phyloP scores from a whole-genome alignment of 2,113 vertebrate genomes.

The Aegotheles bennettii region DNA sequence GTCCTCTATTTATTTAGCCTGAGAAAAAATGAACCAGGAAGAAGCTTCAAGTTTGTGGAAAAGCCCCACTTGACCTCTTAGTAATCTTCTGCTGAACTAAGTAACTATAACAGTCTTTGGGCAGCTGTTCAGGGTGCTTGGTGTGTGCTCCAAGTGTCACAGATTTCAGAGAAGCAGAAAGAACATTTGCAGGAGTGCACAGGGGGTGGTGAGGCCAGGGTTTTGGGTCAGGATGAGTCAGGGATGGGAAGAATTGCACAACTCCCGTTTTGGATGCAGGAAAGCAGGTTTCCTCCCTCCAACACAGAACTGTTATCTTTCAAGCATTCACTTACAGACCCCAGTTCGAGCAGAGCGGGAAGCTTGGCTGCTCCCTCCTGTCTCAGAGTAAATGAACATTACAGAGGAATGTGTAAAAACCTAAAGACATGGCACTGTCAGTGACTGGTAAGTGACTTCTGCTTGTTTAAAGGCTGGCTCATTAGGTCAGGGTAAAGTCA shows the following conservation, averaged over 20 bases:
- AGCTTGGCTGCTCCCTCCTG: background rate
- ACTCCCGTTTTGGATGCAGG: accelerated
- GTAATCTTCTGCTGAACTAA: background rate
- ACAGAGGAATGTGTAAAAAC: background rate
- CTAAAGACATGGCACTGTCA: background rate
- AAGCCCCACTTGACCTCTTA: background rate
- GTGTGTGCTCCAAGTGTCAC: background rate
- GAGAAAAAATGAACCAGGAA: background rate
- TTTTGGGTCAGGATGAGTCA: background rate
- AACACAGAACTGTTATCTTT: background rate
- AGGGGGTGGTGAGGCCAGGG: background rate
- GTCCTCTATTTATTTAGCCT: background rate
- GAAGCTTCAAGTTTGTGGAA: background rate
- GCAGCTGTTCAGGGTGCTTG: background rate
- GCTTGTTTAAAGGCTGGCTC: background rate
- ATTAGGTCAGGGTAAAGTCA: background rate
- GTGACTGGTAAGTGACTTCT: background rate
- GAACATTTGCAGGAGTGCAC: background rate
- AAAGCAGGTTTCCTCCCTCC: background rate
- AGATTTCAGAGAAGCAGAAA: background rate
- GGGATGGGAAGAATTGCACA: background rate
- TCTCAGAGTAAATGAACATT: background rate
- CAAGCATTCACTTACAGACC: accelerated
- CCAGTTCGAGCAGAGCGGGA: accelerated
- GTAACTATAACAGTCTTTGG: background rate